These are phyloP conservation scores for Setophaga kirtlandii DNA, from an alignment of 2,113 vertebrate species.

Conservation along the genomic window DNA sequence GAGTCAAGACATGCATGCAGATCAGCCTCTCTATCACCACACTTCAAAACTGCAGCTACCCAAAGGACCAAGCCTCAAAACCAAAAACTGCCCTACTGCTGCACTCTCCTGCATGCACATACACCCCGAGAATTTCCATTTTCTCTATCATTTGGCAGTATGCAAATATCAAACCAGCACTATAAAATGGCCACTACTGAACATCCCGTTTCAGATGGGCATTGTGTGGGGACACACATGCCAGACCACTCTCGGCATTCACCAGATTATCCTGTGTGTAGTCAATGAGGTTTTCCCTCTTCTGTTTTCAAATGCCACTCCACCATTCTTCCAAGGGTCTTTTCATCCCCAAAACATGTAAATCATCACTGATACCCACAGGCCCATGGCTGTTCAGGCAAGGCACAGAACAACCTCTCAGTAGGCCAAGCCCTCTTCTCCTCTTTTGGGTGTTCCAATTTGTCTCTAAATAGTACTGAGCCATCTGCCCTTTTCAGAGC, in stretches of 20 bases:
- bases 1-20: accelerated
- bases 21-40: background rate
- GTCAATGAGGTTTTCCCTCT: background rate
- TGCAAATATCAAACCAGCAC: background rate
- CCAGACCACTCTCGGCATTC: background rate
- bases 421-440: background rate
- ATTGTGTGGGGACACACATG: background rate
- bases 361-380: background rate
- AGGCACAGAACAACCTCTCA: background rate
- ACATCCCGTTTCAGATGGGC: background rate
- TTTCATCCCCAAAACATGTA: background rate
- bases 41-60: background rate
- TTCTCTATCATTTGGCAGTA: background rate
- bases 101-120: background rate
- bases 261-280: background rate
- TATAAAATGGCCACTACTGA: background rate
- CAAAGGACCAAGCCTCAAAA: background rate
- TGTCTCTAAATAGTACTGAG: background rate
- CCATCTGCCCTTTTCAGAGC: background rate
- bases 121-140: background rate
- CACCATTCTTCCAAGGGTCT: background rate
- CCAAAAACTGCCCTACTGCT: background rate
- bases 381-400: background rate
- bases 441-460: background rate
- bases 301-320: background rate